These are phyloP conservation scores for Melanostoma mellinum DNA, from an alignment of 2,888 invertebrate species.

Conservation along the genomic window DNA sequence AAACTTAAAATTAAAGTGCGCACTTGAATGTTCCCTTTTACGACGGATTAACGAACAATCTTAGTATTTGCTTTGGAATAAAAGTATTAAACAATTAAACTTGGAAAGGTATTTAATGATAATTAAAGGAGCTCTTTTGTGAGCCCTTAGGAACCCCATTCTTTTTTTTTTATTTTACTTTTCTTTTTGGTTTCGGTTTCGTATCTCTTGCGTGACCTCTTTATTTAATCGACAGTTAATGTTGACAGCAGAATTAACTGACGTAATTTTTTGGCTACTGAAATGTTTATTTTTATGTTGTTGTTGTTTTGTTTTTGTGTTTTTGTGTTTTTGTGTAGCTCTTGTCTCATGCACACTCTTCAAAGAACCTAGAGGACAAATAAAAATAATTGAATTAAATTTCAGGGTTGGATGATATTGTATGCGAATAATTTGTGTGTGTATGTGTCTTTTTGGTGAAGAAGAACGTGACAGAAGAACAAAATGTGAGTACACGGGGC, in stretches of 20 bases:
- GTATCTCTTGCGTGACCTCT: slow-evolving; percentile 69
- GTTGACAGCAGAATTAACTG: slow-evolving; percentile 72
- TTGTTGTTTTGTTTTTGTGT: slow-evolving; percentile 21
- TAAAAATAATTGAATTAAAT: slow-evolving; percentile 72
- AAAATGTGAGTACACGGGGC: slow-evolving; percentile 9
- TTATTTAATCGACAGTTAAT: slow-evolving; percentile 72
- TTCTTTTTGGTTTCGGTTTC: background rate
- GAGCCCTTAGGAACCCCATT: slow-evolving; percentile 45
- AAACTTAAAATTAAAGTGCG: slow-evolving; percentile 49
- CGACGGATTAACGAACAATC: slow-evolving; percentile 53
- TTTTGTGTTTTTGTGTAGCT: slow-evolving; percentile 14
- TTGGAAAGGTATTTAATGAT: slow-evolving; percentile 48
- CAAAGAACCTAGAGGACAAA: slow-evolving; percentile 65
- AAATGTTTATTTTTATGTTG: slow-evolving; percentile 23
- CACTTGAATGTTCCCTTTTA: slow-evolving; percentile 21
- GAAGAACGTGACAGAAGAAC: slow-evolving; percentile 28
- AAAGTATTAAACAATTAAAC: slow-evolving; percentile 67
- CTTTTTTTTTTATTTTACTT: slow-evolving; percentile 16
- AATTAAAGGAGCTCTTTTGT: slow-evolving; percentile 56
- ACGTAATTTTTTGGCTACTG: slow-evolving; percentile 59
- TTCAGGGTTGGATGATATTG: slow-evolving; percentile 58
- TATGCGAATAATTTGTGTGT: slow-evolving; percentile 50
- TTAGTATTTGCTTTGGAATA: slow-evolving; percentile 58
- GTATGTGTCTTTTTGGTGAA: slow-evolving; percentile 1
- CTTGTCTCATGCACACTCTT: slow-evolving; percentile 35